phyloP scores from a whole-genome alignment of 2,888 invertebrate species.

The Hirtodrosophila trivittata region DNA sequence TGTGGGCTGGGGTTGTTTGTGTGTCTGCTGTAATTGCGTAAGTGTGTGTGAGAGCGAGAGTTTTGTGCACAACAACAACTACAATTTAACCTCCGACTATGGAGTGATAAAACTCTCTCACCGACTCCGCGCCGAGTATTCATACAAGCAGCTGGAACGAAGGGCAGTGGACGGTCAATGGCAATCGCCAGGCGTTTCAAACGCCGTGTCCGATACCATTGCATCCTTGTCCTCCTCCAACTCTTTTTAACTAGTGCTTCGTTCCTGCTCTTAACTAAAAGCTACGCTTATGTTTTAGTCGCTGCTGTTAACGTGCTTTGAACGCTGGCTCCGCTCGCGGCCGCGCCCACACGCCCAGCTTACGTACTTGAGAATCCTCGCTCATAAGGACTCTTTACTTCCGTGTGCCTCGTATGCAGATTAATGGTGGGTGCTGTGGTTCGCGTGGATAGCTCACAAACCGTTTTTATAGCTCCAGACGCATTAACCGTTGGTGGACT shows the following conservation, averaged over 20 bases:
- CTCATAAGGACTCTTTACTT: conserved; percentile 82
- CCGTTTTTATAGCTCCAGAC: conserved; percentile 84
- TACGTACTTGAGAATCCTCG: conserved; percentile 82
- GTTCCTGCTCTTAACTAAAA: conserved; percentile 63
- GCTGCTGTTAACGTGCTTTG: conserved; percentile 58
- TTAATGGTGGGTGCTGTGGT: conserved; percentile 85
- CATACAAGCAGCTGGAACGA: conserved; percentile 55
- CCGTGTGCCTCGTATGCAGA: conserved; percentile 86
- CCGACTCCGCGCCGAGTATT: conserved; percentile 78
- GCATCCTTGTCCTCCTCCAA: conserved; percentile 32
- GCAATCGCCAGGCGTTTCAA: conserved; percentile 54
- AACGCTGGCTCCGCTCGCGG: conserved; percentile 51
- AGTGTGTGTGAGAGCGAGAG: conserved; percentile 67
- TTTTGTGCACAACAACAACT: conserved; percentile 80
- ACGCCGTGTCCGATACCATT: conserved; percentile 47
- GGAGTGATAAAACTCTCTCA: conserved; percentile 79
- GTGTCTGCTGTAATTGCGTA: conserved; percentile 39
- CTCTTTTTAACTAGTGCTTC: conserved; percentile 15
- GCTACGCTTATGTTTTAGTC: conserved; percentile 76
- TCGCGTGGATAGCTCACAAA: conserved; percentile 85
- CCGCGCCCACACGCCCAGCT: conserved; percentile 41
- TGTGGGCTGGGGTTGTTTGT: conserved; percentile 2
- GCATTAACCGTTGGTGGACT: conserved; percentile 62
- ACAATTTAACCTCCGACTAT: conserved; percentile 76
- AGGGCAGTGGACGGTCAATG: conserved; percentile 31